These are phyloP conservation scores for Amazona vittata DNA, from an alignment of 2,113 vertebrate species.

Conservation along the genomic window DNA sequence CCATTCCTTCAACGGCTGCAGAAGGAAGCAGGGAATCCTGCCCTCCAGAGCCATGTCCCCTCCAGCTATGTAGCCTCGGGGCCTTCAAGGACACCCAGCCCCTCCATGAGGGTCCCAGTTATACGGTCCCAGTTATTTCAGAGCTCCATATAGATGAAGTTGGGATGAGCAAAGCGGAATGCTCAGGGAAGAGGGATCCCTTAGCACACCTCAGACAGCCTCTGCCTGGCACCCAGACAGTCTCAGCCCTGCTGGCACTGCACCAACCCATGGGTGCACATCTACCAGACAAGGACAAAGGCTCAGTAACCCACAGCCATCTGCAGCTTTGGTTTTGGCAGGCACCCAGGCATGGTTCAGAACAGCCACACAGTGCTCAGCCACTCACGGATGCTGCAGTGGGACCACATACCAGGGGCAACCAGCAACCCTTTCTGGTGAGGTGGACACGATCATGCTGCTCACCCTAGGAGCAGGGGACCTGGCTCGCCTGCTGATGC, in stretches of 20 bases:
- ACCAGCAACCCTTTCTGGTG: neutral
- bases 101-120: neutral
- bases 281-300: neutral
- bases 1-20: neutral
- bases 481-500: neutral
- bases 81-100: neutral
- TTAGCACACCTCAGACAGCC: neutral
- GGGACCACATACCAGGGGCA: neutral
- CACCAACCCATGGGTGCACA: neutral
- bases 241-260: neutral
- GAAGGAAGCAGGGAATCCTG: neutral
- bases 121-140: neutral
- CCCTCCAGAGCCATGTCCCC: neutral
- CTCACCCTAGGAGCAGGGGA: neutral
- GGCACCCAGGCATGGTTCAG: neutral
- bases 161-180: neutral
- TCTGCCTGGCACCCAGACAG: neutral
- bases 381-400: neutral
- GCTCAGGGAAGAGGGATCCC: neutral
- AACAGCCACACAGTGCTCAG: neutral
- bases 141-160: neutral
- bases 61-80: neutral
- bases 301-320: neutral
- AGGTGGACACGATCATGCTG: fast-evolving
- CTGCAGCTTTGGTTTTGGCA: neutral